Base-by-base conservation (phyloP, 1,140 invertebrate genomes). In the Pseudobourletiella spinata region DNA sequence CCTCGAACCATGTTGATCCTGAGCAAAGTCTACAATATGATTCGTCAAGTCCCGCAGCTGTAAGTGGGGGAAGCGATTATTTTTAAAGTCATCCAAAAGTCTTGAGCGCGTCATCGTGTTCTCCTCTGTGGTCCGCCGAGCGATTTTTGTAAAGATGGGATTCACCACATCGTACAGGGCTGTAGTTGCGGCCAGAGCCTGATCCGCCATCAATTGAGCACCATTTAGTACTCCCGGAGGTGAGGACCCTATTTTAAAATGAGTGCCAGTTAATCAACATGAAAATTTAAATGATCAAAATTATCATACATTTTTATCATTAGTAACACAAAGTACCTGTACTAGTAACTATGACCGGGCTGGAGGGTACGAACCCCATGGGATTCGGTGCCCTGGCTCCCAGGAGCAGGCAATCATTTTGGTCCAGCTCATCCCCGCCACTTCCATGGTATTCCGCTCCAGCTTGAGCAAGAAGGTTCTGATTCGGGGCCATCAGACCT, bases 1-100 rank as follows among this genome's bases (percentile, higher is more conserved):
- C 75, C 95, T 84, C 11, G 95, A 99, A 11, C 97, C 97, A 76
- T 99, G 96, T 76, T 99, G 97, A 79, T 99, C 97, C 78, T 99
- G 95, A 60, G 95, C 96, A 78, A 99, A 99, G 76, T 98, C 94
- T 8, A 96, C 91, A 71, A 98, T 94, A 76, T 98, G 92, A 76
- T 91, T 89, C 59, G 85, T 83, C 51, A 98, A 79, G 77, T 98
- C 94, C 66, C 89, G 85, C 43, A 98, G 79, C 72, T 92, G 89
- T 51, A 99, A 82, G 79, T 95, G 95, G 20, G 94, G 93, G 76
- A 91, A 95, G 65, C 84, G 74, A 70, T 84, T 85, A 72, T 85
- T 86, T 22, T 85, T 81, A 79, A 88, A 98, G 77, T 98, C 95
- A 78, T 98, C 95, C 8, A 98, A 79, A 16, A 98, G 79, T 28